Evolutionary conservation across 2,888 invertebrate species (phyloP).

Genomic region (Lordiphosa andalusiaca): DNA sequence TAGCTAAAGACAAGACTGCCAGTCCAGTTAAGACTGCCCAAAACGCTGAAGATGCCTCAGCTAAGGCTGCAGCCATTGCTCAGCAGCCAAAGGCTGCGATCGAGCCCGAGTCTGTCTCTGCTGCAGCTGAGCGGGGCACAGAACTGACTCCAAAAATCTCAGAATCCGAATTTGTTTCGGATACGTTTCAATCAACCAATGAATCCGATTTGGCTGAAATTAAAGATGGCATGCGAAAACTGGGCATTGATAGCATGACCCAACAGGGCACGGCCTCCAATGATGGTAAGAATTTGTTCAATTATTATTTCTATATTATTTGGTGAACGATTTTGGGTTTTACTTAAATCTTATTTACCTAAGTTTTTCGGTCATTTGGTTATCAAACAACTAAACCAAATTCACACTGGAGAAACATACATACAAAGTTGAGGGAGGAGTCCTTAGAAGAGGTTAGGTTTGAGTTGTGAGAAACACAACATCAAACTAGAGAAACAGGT

Average conservation of each 20-base stretch:
- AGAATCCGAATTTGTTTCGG: constrained; percentile 88
- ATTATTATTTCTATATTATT: constrained; percentile 27
- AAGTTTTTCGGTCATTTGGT: not conserved
- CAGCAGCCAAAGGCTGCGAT: constrained; percentile 48
- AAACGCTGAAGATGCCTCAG: constrained; percentile 14
- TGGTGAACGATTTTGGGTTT: constrained; percentile 12
- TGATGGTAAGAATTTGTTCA: constrained; percentile 80
- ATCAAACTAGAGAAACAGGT: no score
- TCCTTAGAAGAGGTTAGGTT: no score
- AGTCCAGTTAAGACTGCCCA: constrained; percentile 20
- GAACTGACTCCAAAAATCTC: constrained; percentile 54
- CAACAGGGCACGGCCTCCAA: constrained; percentile 79
- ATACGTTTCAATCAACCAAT: constrained; percentile 83
- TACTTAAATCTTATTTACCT: constrained; percentile 4
- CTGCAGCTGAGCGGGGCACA: constrained; percentile 18
- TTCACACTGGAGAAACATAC: no score
- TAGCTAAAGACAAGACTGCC: constrained; percentile 17
- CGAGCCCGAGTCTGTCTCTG: constrained; percentile 17
- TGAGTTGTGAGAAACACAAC: no score
- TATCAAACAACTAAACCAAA: no score
- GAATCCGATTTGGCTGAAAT: constrained; percentile 87
- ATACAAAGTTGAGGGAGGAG: no score
- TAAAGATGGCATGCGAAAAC: constrained; percentile 87
- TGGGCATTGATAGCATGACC: constrained; percentile 83
- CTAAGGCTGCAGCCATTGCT: constrained; percentile 40